phyloP scores from a whole-genome alignment of 1,140 invertebrate genomes.

The Paracyclopina nana region DNA sequence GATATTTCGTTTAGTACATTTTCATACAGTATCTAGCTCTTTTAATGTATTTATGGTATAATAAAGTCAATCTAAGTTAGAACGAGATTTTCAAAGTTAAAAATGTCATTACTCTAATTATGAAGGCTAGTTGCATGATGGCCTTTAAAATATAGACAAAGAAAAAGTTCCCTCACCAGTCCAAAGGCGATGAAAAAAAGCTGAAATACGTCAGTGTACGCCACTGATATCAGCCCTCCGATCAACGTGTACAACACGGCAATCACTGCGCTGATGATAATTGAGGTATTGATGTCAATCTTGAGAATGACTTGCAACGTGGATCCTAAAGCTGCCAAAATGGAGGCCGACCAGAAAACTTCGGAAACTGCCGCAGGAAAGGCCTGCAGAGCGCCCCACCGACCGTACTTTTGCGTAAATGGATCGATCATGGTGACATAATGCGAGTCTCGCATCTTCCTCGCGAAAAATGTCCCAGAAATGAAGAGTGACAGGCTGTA shows the following conservation, averaged over 20 bases:
- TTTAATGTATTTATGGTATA: too few species aligned
- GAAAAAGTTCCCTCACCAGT: constrained; percentile 37
- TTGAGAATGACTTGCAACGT: constrained; percentile 90
- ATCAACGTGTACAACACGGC: constrained; percentile 94
- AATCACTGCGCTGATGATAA: constrained; percentile 84
- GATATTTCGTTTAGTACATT: too few species aligned
- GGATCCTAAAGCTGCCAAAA: constrained; percentile 55
- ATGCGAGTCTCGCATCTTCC: constrained; percentile 86
- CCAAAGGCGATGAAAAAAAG: constrained; percentile 96
- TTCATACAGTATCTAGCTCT: too few species aligned
- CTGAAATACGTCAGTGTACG: constrained; percentile 97
- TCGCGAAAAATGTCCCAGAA: constrained; percentile 93
- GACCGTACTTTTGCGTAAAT: constrained; percentile 53
- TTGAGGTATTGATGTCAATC: constrained; percentile 72
- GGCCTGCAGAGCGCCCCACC: constrained; percentile 70
- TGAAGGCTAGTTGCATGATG: constrained; percentile 1
- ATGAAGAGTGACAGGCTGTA: constrained; percentile 84
- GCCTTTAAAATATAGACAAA: not conserved
- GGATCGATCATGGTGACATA: constrained; percentile 99
- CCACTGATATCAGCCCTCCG: constrained; percentile 90
- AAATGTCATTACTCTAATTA: too few species aligned
- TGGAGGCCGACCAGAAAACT: constrained; percentile 91
- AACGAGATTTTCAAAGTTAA: too few species aligned
- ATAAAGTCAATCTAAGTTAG: too few species aligned
- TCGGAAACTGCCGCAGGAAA: constrained; percentile 90